Evolutionary conservation across 2,113 vertebrate genomes (phyloP).

Genomic region (Barnardius zonarius): DNA sequence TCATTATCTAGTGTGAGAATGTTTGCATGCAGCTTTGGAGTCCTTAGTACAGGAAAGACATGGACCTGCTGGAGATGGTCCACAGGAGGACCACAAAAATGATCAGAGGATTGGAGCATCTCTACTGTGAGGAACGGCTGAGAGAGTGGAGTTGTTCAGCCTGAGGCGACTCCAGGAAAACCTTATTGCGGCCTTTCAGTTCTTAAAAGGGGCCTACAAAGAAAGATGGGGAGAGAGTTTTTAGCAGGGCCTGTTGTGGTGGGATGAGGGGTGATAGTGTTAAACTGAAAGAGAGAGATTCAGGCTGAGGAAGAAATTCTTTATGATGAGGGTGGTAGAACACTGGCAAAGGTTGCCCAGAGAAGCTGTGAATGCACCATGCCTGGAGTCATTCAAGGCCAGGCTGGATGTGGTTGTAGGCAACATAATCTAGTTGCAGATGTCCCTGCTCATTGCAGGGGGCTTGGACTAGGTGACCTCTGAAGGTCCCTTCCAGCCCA

Average conservation of each 20-base stretch:
- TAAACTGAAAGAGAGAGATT: background rate
- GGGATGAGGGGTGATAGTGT: background rate
- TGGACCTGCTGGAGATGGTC: background rate
- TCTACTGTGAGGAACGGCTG: background rate
- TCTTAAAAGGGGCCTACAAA: background rate
- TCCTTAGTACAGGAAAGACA: background rate
- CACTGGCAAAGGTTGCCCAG: background rate
- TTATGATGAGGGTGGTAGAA: background rate
- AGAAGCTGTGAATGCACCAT: background rate
- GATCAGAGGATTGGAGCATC: background rate
- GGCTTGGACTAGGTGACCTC: background rate
- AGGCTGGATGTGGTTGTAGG: background rate
- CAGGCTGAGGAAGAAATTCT: background rate
- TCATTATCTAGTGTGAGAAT: background rate
- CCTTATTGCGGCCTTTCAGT: background rate
- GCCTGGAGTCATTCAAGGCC: background rate
- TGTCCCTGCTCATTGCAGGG: background rate
- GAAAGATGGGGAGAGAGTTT: background rate
- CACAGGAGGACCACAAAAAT: background rate
- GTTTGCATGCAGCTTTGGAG: background rate
- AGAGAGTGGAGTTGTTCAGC: background rate
- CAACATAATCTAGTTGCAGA: background rate
- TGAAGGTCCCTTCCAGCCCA: background rate
- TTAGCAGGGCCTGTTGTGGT: background rate
- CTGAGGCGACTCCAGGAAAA: background rate